A percentile compares a stretch with the other conserved stretches of the same genome.
These are phyloP conservation scores for Drosophila trapezifrons DNA, from an alignment of 1,140 invertebrate genomes.

Conservation along the genomic window DNA sequence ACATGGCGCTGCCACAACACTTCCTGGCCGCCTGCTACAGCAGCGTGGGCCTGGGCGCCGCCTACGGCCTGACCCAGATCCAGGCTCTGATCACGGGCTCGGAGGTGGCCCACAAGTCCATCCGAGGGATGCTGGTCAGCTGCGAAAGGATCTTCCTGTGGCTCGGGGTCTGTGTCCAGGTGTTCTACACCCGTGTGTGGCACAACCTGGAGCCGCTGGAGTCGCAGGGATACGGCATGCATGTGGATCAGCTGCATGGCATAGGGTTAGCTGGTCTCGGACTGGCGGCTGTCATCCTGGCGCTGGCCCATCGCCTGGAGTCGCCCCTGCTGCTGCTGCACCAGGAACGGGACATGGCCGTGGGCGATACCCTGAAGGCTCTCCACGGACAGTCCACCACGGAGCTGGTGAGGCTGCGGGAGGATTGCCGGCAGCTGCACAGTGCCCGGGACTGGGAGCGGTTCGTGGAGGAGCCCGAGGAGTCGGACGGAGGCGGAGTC, in stretches of 20 bases:
- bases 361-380: slow-evolving; percentile 63
- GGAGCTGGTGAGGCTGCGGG: slow-evolving; percentile 62
- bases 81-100: slow-evolving; percentile 66
- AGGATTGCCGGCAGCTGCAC: slow-evolving; percentile 70
- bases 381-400: slow-evolving; percentile 57
- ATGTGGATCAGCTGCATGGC: slow-evolving; percentile 76
- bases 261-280: slow-evolving; percentile 60
- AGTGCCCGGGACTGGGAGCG: slow-evolving; percentile 65
- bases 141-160: slow-evolving; percentile 74
- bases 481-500: background rate
- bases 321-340: slow-evolving; percentile 70
- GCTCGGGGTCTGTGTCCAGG: slow-evolving; percentile 70
- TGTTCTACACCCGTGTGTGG: slow-evolving; percentile 75
- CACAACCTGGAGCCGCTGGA: slow-evolving; percentile 61
- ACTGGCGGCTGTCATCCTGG: slow-evolving; percentile 56
- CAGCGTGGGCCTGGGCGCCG: slow-evolving; percentile 65
- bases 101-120: slow-evolving; percentile 69
- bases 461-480: slow-evolving; percentile 40
- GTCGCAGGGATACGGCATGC: slow-evolving; percentile 45
- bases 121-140: slow-evolving; percentile 65
- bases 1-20: slow-evolving; percentile 49
- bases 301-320: slow-evolving; percentile 59
- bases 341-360: slow-evolving; percentile 68
- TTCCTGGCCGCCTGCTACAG: slow-evolving; percentile 68
- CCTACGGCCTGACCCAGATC: slow-evolving; percentile 66